Evolutionary conservation across 2,113 vertebrate species (phyloP).

Genomic region (Petrocephalus microphthalmus): DNA sequence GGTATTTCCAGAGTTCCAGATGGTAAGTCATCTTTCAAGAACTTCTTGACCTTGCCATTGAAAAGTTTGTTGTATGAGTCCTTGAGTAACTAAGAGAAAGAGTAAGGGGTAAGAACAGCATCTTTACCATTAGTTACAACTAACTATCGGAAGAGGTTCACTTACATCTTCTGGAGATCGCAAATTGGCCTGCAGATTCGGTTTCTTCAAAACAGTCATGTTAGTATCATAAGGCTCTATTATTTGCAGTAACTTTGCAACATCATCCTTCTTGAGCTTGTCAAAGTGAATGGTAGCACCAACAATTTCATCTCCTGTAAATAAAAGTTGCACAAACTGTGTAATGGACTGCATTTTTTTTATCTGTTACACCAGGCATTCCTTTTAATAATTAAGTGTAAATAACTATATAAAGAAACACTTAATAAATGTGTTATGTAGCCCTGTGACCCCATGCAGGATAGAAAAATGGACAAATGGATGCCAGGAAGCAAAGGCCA

Average conservation of each 20-base stretch:
- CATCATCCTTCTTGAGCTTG: slow-evolving; percentile 51
- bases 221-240: slow-evolving; percentile 57
- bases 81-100: slow-evolving; percentile 41
- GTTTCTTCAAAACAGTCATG: slow-evolving; percentile 54
- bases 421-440: not conserved
- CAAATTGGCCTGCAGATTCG: slow-evolving; percentile 28
- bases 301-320: slow-evolving; percentile 56
- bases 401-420: not conserved
- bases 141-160: not conserved
- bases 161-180: slow-evolving; percentile 38
- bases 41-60: slow-evolving; percentile 31
- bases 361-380: not conserved
- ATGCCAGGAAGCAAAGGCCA: not conserved
- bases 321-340: not conserved
- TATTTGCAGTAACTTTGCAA: slow-evolving; percentile 44
- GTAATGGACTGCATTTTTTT: not conserved
- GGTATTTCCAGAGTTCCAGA: slow-evolving; percentile 36
- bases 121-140: not conserved
- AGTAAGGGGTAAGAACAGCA: not conserved
- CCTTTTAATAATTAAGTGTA: not conserved
- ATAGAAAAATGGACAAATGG: not conserved
- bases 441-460: not conserved
- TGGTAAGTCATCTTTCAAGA: slow-evolving; percentile 17
- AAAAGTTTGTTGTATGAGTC: slow-evolving; percentile 26
- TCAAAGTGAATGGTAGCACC: slow-evolving; percentile 58